Base-by-base conservation (phyloP, 2,797 vertebrate species). In the Loris lydekkerianus region DNA sequence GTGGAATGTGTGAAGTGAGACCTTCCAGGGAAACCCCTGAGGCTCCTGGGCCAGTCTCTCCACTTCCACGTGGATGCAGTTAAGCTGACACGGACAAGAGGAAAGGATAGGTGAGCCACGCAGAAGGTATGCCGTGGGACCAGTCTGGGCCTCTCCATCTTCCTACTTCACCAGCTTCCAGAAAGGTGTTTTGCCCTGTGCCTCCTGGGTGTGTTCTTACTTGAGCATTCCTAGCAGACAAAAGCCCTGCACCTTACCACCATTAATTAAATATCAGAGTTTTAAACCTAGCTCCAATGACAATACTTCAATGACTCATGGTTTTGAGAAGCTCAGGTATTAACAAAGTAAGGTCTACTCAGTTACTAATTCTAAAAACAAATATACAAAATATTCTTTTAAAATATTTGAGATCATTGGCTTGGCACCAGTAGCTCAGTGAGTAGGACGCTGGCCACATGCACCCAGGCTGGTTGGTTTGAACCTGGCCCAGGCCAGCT, bases 291-390 rank as follows among this genome's bases (percentile, higher is more conserved):
- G 21, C 20, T 92, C 34, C 37, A 10, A 65, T 85, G 37, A 65
- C 67, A 23, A 0, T 34, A 43, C 40, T 90, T 90, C 4, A 58
- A 10, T 72, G 72, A 90, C 60, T 77, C 83, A 77, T 37, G 53
- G 78, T 87, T 94, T 88, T 72, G 56, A 76, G 53, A 92, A 82
- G 56, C 78, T 90, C 31, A 34, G 83, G 14, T 43, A 80, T 86
- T 86, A 65, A 93, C 70, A 91, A 83, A 70, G 21, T 25, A 15
- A 93, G 60, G 7, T 65, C 67, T 43, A 56, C 88, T 93, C 69
- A 95, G 78, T 96, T 31, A 58, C 46, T 78, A 72, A 17, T 82
- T 95, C 77, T 43, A 78, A 87, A 94, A 65, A 49, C 21, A 61
- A 8, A 76, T 25, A 60, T 25, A 56, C 75, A 67, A 85, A 89